phyloP scores from a whole-genome alignment of 2,113 vertebrate species.

The Stictonetta naevosa region DNA sequence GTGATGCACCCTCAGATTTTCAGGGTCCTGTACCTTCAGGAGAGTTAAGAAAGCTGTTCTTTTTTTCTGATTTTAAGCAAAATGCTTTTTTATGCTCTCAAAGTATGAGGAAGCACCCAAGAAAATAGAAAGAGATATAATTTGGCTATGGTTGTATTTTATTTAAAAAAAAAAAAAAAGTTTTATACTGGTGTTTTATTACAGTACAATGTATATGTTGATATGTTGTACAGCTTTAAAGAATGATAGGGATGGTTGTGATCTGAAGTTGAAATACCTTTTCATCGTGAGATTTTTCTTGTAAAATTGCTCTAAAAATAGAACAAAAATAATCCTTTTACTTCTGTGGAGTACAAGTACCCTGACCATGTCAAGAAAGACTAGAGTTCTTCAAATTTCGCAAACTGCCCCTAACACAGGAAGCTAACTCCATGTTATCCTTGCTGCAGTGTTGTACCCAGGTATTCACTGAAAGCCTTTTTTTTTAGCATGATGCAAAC shows the following conservation, averaged over 20 bases:
- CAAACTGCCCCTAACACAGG: background rate
- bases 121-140: no score
- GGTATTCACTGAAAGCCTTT: background rate
- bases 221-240: background rate
- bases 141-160: background rate
- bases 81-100: background rate
- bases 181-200: background rate
- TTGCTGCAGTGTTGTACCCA: background rate
- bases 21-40: fast-evolving
- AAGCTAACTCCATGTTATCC: background rate
- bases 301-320: background rate
- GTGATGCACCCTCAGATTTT: background rate
- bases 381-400: background rate
- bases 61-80: background rate
- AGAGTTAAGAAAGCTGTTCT: background rate
- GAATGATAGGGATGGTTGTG: background rate
- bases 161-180: background rate
- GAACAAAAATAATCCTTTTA: background rate
- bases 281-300: background rate
- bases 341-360: background rate
- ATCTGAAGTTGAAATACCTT: background rate
- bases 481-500: background rate
- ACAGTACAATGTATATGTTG: background rate
- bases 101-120: background rate
- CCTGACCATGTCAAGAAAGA: background rate